Evolutionary conservation across 2,888 invertebrate species (phyloP).

Genomic region (Neocrepidodera transversa): DNA sequence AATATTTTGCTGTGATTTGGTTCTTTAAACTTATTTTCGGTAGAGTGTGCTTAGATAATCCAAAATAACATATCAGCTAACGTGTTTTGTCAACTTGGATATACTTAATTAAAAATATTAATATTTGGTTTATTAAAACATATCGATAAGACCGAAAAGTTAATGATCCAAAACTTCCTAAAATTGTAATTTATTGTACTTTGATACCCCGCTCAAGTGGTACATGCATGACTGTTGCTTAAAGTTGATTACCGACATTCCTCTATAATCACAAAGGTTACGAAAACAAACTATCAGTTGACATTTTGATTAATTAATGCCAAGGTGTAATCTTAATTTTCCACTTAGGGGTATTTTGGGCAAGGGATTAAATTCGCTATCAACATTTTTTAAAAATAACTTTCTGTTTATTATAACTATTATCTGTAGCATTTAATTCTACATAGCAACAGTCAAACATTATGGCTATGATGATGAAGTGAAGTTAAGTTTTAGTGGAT

Average conservation of each 20-base stretch:
- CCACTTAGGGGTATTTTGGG: background rate
- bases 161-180: conserved; percentile 27
- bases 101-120: background rate
- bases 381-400: too few relatives aligned
- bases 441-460: too few relatives aligned
- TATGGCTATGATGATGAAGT: too few relatives aligned
- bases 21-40: too few relatives aligned
- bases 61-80: too few relatives aligned
- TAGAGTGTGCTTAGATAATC: too few relatives aligned
- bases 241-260: conserved; percentile 16
- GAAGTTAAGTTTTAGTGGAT: too few relatives aligned
- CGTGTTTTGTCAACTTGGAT: background rate
- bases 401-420: too few relatives aligned
- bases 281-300: conserved; percentile 18
- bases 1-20: too few relatives aligned
- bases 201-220: conserved; percentile 8
- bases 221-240: conserved; percentile 18
- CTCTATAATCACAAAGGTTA: conserved; percentile 19
- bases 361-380: too few relatives aligned
- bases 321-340: conserved; percentile 19
- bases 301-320: conserved; percentile 14
- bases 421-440: too few relatives aligned
- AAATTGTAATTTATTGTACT: conserved; percentile 14
- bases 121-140: conserved; percentile 2
- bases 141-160: conserved; percentile 13